Evolutionary conservation across 2,797 vertebrate species (phyloP).

Genomic region (Acipenser ruthenus): DNA sequence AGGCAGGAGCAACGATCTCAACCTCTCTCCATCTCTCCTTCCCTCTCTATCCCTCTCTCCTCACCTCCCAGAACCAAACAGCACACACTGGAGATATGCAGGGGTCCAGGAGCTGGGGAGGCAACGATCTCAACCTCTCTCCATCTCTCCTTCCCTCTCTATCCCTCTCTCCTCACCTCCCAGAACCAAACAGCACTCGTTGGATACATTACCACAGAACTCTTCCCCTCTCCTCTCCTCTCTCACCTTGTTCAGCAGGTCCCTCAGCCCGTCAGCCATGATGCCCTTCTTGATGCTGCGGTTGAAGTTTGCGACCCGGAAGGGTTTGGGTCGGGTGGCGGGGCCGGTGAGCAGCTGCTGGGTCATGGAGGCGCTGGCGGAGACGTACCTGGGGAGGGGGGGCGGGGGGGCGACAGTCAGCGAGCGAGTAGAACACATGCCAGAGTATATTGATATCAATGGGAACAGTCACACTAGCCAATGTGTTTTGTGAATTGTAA

Average conservation of each 20-base stretch:
- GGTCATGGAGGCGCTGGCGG: conserved; percentile 67
- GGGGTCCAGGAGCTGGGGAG: neutral
- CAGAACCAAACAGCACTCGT: too few relatives aligned
- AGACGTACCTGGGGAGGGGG: conserved; percentile 44
- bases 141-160: neutral
- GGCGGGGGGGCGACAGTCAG: neutral
- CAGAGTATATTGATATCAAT: too few relatives aligned
- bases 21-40: neutral
- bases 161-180: too few relatives aligned
- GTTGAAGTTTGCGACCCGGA: conserved; percentile 64
- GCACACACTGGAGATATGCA: neutral
- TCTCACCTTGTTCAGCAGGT: conserved; percentile 74
- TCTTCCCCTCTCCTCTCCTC: neutral
- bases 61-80: neutral
- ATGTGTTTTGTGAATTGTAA: too few relatives aligned
- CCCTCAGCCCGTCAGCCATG: conserved; percentile 59
- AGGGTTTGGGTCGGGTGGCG: conserved; percentile 50
- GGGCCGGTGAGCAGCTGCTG: conserved; percentile 65
- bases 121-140: neutral
- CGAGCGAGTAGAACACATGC: neutral
- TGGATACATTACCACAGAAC: too few relatives aligned
- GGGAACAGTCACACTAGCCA: too few relatives aligned
- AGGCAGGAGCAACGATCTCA: neutral
- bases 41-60: neutral
- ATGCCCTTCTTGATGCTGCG: conserved; percentile 80